These are phyloP conservation scores for Athalia rosae DNA, from an alignment of 2,888 invertebrate genomes.

Conservation along the genomic window DNA sequence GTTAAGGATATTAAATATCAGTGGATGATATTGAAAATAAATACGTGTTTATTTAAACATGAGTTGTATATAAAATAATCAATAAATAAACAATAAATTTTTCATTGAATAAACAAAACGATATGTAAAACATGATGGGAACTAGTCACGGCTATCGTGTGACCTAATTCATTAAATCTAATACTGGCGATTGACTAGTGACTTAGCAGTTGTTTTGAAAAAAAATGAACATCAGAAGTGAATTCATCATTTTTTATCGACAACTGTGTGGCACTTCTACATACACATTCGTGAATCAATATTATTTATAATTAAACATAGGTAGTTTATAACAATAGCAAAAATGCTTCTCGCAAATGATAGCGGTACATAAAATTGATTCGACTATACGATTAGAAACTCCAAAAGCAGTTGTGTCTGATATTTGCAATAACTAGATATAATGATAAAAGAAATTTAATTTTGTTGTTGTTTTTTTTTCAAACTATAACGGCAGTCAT, in stretches of 20 bases:
- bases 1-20: neutral
- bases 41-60: conserved; percentile 14
- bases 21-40: conserved; percentile 4
- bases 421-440: neutral
- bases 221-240: neutral
- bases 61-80: neutral
- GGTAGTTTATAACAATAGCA: neutral
- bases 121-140: neutral
- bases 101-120: conserved; percentile 8
- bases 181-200: conserved; percentile 64
- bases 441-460: neutral
- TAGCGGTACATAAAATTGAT: neutral
- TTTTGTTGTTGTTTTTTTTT: neutral
- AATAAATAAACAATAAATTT: conserved; percentile 24
- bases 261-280: neutral
- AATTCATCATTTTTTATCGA: neutral
- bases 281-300: neutral
- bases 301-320: neutral
- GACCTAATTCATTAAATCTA: conserved; percentile 47
- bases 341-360: neutral
- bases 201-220: conserved; percentile 40
- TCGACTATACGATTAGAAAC: neutral
- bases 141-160: conserved; percentile 23
- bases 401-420: neutral
- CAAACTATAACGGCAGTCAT: neutral